Base-by-base conservation (phyloP, 1,140 invertebrate species). In the Drosophila suzukii region DNA sequence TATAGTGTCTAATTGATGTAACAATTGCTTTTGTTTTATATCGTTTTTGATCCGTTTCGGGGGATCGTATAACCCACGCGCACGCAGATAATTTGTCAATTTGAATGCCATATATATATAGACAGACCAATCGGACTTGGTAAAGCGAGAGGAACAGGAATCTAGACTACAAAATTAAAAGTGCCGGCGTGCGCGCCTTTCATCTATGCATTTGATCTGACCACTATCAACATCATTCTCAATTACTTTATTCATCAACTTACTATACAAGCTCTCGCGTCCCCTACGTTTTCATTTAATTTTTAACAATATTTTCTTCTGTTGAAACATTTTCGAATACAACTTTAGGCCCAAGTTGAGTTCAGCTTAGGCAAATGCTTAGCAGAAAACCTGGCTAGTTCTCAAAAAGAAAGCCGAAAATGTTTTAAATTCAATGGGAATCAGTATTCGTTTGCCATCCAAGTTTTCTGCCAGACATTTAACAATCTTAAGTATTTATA, bases 251-350 rank as follows among this genome's bases (percentile, higher is more conserved):
- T 34, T 74, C 78, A 60, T 67, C 59, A 83, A 80, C 77, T 85
- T 83, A 85, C 81, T 83, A 85, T 83, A 85, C 81, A 85, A 85
- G 81, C 81, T 85, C 81, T 79, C 80, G 55, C 73, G 17, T 77
- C 54, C 27, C 12, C 56, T 61, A 58, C 32, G 50, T 54, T 70
- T 49, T 59, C 55, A 63, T 39, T 67, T 61, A 30, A 60, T 44
- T 68, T 55, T 62, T 70, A 70, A 77, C 75, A 74, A 75, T 79
- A 75, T 66, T 68, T 30, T 55, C 20, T 51, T 56, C 41, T 46
- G 13, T 73, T 66, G 70, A 78, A 78, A 78, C 60, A 53, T 27
- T 15, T 32, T 43, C 17, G n/a, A 51, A 55, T 55, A 44, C 56
- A 58, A 58, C 38, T 34, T 54, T 63, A 24, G 39, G 49, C 39